These are phyloP conservation scores for Caenorhabditis zanzibari DNA, from an alignment of 2,888 invertebrate species.

Conservation along the genomic window DNA sequence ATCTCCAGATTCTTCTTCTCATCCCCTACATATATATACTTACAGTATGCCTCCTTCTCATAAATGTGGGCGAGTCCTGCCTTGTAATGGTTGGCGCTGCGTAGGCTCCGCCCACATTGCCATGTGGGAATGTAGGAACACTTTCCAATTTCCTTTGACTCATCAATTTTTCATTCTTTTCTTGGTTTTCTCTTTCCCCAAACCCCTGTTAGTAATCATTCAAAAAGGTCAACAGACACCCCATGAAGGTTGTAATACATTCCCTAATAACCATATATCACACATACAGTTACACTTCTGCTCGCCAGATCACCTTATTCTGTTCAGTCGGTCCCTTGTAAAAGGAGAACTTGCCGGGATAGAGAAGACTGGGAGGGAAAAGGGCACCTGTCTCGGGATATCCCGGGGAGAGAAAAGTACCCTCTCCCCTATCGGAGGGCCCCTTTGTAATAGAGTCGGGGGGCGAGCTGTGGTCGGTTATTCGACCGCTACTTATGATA, in stretches of 20 bases:
- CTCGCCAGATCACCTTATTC: constrained; percentile 25
- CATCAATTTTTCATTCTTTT: constrained; percentile 2
- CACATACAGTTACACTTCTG: constrained; percentile 13
- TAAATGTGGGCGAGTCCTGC: constrained; percentile 40
- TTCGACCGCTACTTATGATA: constrained; percentile 4
- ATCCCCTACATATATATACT: constrained; percentile 36
- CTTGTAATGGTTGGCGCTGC: constrained; percentile 53
- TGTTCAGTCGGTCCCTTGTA: constrained; percentile 40
- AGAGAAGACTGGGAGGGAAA: background rate
- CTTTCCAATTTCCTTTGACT: background rate
- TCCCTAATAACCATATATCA: constrained; percentile 55
- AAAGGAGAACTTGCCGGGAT: constrained; percentile 33
- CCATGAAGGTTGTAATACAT: background rate
- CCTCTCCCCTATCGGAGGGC: background rate
- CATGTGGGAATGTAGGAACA: background rate
- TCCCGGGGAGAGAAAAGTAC: too few relatives aligned
- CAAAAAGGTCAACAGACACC: constrained; percentile 8
- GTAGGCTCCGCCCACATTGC: constrained; percentile 35
- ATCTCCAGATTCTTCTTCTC: constrained; percentile 6
- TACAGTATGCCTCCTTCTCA: constrained; percentile 48
- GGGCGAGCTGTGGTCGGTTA: constrained; percentile 3
- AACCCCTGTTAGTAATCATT: background rate
- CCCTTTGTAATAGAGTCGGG: constrained; percentile 47
- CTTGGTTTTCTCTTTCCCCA: background rate
- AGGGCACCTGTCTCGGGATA: too few relatives aligned